A percentile compares a stretch with the other conserved stretches of the same genome.
Conservation (phyloP, 2,888 invertebrate genomes). For the Cephus pulcher region DNA sequence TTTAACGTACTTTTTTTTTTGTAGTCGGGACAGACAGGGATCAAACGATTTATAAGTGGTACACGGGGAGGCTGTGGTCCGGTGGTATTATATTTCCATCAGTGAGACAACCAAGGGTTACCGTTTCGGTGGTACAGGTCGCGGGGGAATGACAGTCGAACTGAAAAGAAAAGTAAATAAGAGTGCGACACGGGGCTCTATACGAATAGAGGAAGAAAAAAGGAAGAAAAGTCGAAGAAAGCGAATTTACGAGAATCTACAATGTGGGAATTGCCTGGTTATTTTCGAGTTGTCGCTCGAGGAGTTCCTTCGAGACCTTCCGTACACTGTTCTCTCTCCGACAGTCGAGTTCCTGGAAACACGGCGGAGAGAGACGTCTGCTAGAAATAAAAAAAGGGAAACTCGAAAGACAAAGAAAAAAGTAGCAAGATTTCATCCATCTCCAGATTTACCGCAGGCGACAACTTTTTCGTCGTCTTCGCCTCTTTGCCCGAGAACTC, state of each 20-base stretch:
- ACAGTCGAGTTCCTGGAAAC: background rate
- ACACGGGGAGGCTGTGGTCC: background rate
- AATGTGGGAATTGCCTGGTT: conserved; percentile 30
- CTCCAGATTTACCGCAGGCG: conserved; percentile 27
- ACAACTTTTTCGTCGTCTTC: conserved; percentile 27
- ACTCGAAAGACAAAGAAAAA: background rate
- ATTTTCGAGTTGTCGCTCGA: conserved; percentile 28
- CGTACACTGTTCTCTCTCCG: background rate
- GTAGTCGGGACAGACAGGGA: background rate
- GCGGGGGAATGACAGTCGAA: background rate
- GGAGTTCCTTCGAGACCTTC: background rate
- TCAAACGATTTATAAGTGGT: background rate
- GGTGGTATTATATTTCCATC: background rate
- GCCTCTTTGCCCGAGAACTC: background rate
- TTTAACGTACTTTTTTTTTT: background rate
- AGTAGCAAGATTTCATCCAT: conserved; percentile 34
- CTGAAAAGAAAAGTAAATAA: background rate
- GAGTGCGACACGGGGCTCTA: background rate
- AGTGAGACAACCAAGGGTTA: background rate
- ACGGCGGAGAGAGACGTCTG: background rate
- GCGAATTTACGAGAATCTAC: background rate
- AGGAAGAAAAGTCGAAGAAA: background rate
- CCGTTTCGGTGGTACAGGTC: background rate
- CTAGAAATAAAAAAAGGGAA: background rate
- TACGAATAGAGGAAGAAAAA: background rate